Base-by-base conservation (phyloP, 2,113 vertebrate species). In the Mixornis gularis region DNA sequence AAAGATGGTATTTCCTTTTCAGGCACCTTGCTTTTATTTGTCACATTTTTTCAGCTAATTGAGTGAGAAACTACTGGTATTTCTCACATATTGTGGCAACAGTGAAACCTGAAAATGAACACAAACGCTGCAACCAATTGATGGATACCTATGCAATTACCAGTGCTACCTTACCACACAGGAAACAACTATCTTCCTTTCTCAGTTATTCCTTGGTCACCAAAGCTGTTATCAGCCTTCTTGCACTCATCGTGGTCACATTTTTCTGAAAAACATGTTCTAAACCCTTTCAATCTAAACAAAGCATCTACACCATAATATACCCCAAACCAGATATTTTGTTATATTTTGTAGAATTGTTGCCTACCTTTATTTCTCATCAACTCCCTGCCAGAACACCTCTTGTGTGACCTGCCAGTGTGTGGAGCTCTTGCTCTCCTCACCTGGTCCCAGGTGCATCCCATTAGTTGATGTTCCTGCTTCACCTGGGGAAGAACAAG, bases 191-290 rank as follows among this genome's bases (percentile, higher is more conserved):
- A 8, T 8, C 51, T 32, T 62, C 51, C 59, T 43, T 43, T 36
- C 38, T 41, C 41, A 30, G 32, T 8, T 70, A 7, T 8, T 53
- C 62, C 56, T 34, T 38, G 10, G 25, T 2, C 34, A 46, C 16
- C 52, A 91, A 89, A 84, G 30, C 38, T 49, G 8, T 40, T 21
- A 3, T 13, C 21, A 25, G 10, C 17, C 70, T 78, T 59, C 34
- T 63, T 51, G 6, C 34, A 30, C 25, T 53, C 22, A 24, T 6
- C 2, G 0, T 1, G 0, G 13, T 13, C 59, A 62, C 2, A 13
- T n/a, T 64, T 43, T 60, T 30, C 40, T 44, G 14, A 27, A 48
- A 32, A 60, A 60, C 11, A 32, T 9, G 13, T 41, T 13, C 58
- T 40, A 79, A 76, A 41, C 4, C 19, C 19, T 52, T 83, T n/a